phyloP scores from a whole-genome alignment of 2,113 vertebrate species.

The Toxotes chatareus region DNA sequence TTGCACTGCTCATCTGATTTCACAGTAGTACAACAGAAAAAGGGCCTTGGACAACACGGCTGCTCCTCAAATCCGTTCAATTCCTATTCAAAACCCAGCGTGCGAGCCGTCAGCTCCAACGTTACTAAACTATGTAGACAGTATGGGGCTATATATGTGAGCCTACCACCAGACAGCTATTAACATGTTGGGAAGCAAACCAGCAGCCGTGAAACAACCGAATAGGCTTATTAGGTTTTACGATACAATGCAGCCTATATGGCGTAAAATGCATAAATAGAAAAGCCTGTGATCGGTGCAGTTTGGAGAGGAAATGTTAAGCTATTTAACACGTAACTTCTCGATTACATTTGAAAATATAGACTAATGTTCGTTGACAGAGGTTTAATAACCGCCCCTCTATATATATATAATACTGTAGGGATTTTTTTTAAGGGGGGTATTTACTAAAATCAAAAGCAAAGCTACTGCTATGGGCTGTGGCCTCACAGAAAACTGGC shows the following conservation, averaged over 20 bases:
- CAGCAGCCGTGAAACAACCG: slow-evolving; percentile 65
- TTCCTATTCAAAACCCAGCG: slow-evolving; percentile 32
- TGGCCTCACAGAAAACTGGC: slow-evolving; percentile 17
- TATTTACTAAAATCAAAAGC: neutral
- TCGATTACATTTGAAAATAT: neutral
- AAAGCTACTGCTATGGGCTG: slow-evolving; percentile 21
- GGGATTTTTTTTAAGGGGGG: slow-evolving; percentile 1
- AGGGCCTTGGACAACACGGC: slow-evolving; percentile 90
- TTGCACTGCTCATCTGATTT: slow-evolving; percentile 96
- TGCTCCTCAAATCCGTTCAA: slow-evolving; percentile 64
- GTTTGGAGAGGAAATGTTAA: neutral
- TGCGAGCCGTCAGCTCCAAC: slow-evolving; percentile 31
- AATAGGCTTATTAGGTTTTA: slow-evolving; percentile 43
- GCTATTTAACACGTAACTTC: neutral
- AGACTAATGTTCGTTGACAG: neutral
- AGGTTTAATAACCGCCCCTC: too few species aligned
- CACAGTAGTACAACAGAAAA: slow-evolving; percentile 98
- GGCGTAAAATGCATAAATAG: slow-evolving; percentile 7
- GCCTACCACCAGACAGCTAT: slow-evolving; percentile 14
- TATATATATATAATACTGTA: neutral
- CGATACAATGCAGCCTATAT: slow-evolving; percentile 18
- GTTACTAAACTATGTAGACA: slow-evolving; percentile 41
- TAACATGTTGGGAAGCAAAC: slow-evolving; percentile 43
- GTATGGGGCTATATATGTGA: slow-evolving; percentile 1
- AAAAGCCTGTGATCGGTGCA: neutral